Percentiles rank a stretch among this genome's conserved stretches.
These are phyloP conservation scores for Tupiocoris notatus DNA, from an alignment of 2,888 invertebrate genomes.

Conservation along the genomic window DNA sequence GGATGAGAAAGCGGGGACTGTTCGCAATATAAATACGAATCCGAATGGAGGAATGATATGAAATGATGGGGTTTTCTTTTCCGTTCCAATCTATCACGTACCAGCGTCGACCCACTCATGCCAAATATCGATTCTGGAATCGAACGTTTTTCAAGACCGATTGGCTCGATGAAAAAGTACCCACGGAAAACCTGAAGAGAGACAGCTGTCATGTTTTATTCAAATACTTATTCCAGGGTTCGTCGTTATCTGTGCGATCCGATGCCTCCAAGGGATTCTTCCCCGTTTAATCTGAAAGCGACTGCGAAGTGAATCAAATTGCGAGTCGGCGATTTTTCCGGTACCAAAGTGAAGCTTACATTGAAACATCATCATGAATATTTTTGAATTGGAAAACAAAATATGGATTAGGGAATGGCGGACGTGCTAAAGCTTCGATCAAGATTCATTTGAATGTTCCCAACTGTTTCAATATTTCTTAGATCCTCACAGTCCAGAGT, in stretches of 20 bases:
- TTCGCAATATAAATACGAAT: conserved; percentile 27
- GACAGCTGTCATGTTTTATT: conserved; percentile 37
- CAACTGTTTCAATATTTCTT: no score
- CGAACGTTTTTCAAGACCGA: not conserved
- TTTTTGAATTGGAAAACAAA: not conserved
- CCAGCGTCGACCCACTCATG: no score
- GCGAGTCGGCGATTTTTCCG: not conserved
- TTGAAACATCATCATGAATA: not conserved
- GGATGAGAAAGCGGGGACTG: not conserved
- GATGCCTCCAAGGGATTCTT: conserved; percentile 1
- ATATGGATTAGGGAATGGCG: no score
- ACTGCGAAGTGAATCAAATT: not conserved
- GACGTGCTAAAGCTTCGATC: no score
- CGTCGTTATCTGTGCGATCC: conserved; percentile 24
- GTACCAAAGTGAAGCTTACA: not conserved
- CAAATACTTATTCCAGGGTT: conserved; percentile 11
- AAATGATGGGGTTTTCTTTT: conserved; percentile 25
- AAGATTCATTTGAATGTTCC: no score
- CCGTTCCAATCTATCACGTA: conserved; percentile 27
- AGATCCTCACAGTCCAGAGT: no score
- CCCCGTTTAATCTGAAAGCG: not conserved
- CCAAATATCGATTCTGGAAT: conserved; percentile 27
- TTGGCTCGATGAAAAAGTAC: not conserved
- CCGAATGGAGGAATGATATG: conserved; percentile 18
- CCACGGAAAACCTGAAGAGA: not conserved